Evolutionary conservation across 2,797 vertebrate species (phyloP).

Genomic region (Neomorphus geoffroyi): DNA sequence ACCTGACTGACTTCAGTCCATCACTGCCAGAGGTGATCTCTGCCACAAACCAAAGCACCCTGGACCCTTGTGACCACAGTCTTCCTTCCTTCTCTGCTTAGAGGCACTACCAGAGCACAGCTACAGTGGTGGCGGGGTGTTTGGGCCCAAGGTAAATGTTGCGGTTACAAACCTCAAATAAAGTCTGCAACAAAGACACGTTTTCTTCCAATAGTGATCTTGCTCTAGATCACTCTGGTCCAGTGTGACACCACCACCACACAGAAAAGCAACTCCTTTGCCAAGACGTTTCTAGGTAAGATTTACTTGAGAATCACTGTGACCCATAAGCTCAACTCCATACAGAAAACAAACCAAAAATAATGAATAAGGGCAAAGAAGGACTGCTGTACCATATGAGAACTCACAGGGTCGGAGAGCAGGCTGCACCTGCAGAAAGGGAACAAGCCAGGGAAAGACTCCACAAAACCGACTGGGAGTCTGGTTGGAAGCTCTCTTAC

Average conservation of each 20-base stretch:
- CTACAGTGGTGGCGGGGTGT: fast-evolving
- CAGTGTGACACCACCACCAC: background rate
- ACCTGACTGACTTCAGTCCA: background rate
- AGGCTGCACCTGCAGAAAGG: background rate
- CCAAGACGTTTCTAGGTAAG: background rate
- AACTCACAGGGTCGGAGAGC: background rate
- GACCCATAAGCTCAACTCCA: background rate
- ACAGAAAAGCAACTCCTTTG: background rate
- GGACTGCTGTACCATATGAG: background rate
- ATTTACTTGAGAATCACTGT: background rate
- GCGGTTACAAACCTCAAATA: background rate
- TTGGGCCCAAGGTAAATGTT: background rate
- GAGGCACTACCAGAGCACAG: background rate
- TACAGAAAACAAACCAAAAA: background rate
- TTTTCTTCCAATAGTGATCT: background rate
- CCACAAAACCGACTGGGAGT: background rate
- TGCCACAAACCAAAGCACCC: background rate
- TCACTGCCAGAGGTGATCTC: background rate
- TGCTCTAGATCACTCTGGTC: background rate
- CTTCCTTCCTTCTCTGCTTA: background rate
- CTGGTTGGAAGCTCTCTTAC: background rate
- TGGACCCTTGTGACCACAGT: background rate
- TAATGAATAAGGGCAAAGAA: background rate
- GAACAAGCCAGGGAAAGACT: background rate
- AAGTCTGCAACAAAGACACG: background rate